Percentiles rank a stretch among this genome's conserved stretches.
phyloP scores from a whole-genome alignment of 2,113 vertebrate species.

The Mustela nigripes region DNA sequence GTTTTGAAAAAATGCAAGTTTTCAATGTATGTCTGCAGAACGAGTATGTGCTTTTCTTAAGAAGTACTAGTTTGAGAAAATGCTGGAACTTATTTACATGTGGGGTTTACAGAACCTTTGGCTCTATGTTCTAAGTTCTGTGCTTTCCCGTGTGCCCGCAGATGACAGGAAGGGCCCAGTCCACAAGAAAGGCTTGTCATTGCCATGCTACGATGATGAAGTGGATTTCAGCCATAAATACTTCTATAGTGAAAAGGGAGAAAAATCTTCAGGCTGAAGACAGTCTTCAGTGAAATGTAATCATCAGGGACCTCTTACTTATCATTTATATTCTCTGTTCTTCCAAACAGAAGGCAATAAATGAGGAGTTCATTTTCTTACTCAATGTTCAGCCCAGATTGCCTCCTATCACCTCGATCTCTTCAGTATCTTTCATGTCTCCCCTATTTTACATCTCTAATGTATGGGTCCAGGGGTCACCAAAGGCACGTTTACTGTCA shows the following conservation, averaged over 20 bases:
- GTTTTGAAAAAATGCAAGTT: neutral
- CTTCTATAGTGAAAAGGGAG: neutral
- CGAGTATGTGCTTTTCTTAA: neutral
- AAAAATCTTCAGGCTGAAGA: neutral
- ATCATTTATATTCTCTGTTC: neutral
- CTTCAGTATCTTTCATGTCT: neutral
- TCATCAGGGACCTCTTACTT: too few relatives aligned
- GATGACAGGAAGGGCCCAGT: neutral
- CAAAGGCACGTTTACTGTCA: neutral
- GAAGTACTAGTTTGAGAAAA: neutral
- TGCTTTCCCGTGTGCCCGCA: neutral
- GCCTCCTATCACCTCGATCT: neutral
- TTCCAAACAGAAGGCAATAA: neutral
- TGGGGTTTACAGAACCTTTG: neutral
- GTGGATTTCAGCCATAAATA: neutral
- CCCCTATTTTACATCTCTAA: neutral
- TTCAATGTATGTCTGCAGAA: neutral
- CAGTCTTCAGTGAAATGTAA: neutral
- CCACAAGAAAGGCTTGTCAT: neutral
- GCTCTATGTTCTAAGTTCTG: neutral
- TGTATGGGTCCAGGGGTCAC: neutral
- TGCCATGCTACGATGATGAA: too few relatives aligned
- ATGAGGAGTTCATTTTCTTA: neutral
- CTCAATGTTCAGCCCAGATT: neutral
- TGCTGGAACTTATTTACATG: neutral